A percentile compares a stretch with the other conserved stretches of the same genome.
These are phyloP conservation scores for Reticulitermes lucifugus DNA, from an alignment of 2,888 invertebrate genomes.

Conservation along the genomic window DNA sequence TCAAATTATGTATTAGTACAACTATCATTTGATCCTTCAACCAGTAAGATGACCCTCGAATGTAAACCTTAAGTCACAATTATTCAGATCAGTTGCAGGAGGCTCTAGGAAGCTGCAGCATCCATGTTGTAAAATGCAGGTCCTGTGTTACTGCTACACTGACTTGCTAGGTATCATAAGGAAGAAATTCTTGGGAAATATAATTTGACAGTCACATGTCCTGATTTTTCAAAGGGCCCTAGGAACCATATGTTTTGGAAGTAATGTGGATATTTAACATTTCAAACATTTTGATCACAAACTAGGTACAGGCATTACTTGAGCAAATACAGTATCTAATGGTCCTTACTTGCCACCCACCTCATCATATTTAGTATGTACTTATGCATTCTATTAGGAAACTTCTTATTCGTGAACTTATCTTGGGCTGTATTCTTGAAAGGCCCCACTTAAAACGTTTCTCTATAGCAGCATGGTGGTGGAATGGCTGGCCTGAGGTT, in stretches of 20 bases:
- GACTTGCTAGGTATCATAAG: background rate
- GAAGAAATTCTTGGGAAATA: too few relatives aligned
- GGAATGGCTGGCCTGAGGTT: slow-evolving; percentile 13
- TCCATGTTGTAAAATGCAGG: too few relatives aligned
- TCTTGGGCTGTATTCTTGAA: background rate
- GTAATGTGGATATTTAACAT: background rate
- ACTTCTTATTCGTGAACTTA: background rate
- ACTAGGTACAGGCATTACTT: background rate
- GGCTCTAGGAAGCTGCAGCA: too few relatives aligned
- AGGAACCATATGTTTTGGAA: too few relatives aligned
- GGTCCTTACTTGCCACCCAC: background rate
- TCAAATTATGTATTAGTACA: too few relatives aligned
- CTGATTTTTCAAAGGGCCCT: background rate
- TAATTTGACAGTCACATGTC: too few relatives aligned
- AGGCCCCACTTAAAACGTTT: background rate
- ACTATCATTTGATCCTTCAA: too few relatives aligned
- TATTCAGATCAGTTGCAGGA: too few relatives aligned
- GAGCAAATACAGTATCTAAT: slow-evolving; percentile 19
- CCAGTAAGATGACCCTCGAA: too few relatives aligned
- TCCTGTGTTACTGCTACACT: too few relatives aligned
- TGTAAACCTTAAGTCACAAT: too few relatives aligned
- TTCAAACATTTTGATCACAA: background rate
- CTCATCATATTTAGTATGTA: slow-evolving; percentile 1
- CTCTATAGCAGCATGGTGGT: slow-evolving; percentile 31
- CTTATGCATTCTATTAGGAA: background rate